phyloP scores from a whole-genome alignment of 37 sponge, comb jelly and placozoan genomes.

The Aplysina aerophoba region DNA sequence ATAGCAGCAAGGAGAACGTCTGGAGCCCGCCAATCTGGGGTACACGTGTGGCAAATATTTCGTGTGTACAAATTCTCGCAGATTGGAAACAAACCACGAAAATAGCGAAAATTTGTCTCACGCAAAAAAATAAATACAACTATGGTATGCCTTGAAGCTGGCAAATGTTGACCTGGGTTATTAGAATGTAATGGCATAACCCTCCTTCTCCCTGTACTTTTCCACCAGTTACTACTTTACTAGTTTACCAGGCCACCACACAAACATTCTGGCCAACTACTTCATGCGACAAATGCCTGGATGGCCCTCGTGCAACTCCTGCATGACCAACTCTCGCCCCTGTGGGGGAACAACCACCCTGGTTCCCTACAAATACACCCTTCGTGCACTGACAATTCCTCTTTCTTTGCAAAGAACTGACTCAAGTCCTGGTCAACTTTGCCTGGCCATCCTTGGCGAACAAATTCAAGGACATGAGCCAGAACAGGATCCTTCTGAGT shows the following conservation, averaged over 20 bases:
- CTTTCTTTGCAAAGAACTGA: no score
- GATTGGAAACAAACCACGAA: conserved; percentile 1
- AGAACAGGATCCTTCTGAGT: neutral
- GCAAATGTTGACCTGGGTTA: no score
- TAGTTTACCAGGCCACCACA: neutral
- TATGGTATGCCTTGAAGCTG: no score
- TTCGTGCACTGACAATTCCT: no score
- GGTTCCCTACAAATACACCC: neutral
- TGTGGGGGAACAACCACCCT: neutral
- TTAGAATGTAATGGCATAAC: no score
- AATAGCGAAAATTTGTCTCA: conserved; percentile 25
- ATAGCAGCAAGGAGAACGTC: neutral
- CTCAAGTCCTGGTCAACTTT: no score
- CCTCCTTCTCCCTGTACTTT: no score
- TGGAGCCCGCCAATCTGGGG: conserved; percentile 9
- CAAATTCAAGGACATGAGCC: neutral
- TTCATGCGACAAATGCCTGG: neutral
- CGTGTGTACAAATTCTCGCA: neutral
- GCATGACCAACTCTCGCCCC: neutral
- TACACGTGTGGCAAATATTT: neutral
- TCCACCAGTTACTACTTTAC: no score
- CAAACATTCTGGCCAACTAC: neutral
- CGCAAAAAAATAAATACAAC: conserved; percentile 18
- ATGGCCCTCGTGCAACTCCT: neutral
- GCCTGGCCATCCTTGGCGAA: no score